phyloP scores from a whole-genome alignment of 1,140 invertebrate genomes.

The Drosophila simulans region DNA sequence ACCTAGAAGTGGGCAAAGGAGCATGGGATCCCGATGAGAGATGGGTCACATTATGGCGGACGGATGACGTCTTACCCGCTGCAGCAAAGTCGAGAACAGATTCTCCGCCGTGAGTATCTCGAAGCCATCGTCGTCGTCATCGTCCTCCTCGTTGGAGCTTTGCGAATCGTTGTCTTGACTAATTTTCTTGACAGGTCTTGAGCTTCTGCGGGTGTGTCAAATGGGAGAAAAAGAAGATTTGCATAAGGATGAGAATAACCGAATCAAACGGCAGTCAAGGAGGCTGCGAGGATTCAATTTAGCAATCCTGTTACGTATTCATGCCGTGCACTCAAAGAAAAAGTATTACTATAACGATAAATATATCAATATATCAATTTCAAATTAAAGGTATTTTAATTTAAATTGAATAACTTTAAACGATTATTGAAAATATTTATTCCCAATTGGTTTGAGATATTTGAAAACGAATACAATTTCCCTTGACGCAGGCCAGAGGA shows the following conservation, averaged over 20 bases:
- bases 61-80: conserved; percentile 87
- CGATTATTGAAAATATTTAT: too few species aligned
- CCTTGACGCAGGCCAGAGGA: not conserved
- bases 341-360: not conserved
- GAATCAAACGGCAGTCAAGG: conserved; percentile 8
- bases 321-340: not conserved
- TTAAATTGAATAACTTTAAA: too few species aligned
- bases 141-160: conserved; percentile 94
- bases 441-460: not conserved
- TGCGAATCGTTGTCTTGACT: conserved; percentile 91
- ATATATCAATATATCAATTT: too few species aligned
- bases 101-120: conserved; percentile 95
- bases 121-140: conserved; percentile 95
- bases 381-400: too few species aligned
- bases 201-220: conserved; percentile 86
- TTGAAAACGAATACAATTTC: not conserved
- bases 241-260: conserved; percentile 24
- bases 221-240: conserved; percentile 3
- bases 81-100: conserved; percentile 93
- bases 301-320: conserved; percentile 25
- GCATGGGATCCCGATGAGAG: not conserved
- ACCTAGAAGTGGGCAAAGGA: conserved; percentile 85
- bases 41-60: not conserved
- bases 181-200: conserved; percentile 88
- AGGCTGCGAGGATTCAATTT: conserved; percentile 15